Evolutionary conservation across 2,888 invertebrate genomes (phyloP), one percentile per base, ranked within the genome.

Genomic region (Sericinus montela): DNA sequence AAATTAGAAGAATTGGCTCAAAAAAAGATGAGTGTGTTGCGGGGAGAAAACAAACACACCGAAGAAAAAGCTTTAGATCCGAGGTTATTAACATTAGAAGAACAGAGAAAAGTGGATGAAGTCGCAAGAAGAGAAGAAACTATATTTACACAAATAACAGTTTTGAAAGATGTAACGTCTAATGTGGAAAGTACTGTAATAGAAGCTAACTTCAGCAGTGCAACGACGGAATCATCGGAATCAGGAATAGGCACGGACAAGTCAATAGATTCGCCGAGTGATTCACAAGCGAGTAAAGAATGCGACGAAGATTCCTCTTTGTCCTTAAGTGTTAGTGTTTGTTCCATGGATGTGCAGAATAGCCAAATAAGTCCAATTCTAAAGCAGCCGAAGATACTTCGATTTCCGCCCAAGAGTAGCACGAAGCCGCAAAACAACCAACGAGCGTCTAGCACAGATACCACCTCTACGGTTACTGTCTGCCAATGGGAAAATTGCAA

Each of bases 401-500:
- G 95, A 66, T 95, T 95, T 75, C 95, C 95, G 0, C 94, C 92
- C 9, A 89, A 82, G 62, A 86, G 75, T 57, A 73, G 76, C 65
- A 72, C 60, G 45, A 88, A 74, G 72, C 60, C 76, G 15, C 71
- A 74, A 45, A 80, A 64, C 54, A 68, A 75, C 47, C 64, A 79
- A 60, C 68, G 86, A 57, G 80, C 62, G 45, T 78, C 84, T 15
- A 84, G 83, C 52, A 75, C 84, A 0, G 80, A 89, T 38, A 89
- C 90, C 11, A 87, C 90, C 1, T 69, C 77, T 60, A 89, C 67
- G 57, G 90, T 90, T 42, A 89, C 89, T 39, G 82, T 92, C 51
- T 97, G 97, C 72, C 90, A 93, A 58, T 97, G 97, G 97, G 92
- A 93, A 72, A 93, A 95, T 69, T 97, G 97, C 83, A 92, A 91